Conservation (phyloP, 1,140 invertebrate genomes). For the Aleiodes sp. region DNA sequence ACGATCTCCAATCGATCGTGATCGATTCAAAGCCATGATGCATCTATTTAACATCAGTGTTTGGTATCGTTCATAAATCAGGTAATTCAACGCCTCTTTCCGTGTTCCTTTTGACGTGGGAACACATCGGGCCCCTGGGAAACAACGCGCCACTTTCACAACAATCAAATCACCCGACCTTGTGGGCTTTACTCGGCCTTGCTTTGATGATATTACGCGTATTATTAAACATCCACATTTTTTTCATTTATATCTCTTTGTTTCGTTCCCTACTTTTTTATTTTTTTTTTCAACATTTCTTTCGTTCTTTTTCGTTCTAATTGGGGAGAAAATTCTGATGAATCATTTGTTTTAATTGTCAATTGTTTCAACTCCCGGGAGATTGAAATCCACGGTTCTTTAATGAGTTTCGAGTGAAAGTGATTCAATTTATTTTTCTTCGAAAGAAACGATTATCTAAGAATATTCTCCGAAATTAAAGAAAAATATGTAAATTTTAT, state of each 20-base stretch:
- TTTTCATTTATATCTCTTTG: conserved; percentile 1
- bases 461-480: too few species aligned
- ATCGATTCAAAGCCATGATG: neutral
- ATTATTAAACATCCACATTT: conserved; percentile 10
- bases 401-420: neutral
- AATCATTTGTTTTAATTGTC: neutral
- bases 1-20: neutral
- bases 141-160: neutral
- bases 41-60: neutral
- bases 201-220: conserved; percentile 26
- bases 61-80: conserved; percentile 5
- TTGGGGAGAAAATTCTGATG: too few species aligned
- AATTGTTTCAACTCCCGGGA: neutral
- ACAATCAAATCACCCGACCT: conserved; percentile 19
- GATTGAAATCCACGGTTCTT: neutral
- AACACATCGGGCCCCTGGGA: conserved; percentile 25
- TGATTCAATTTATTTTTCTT: neutral
- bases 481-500: too few species aligned
- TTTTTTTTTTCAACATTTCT: too few species aligned
- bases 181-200: conserved; percentile 25
- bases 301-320: too few species aligned
- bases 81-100: conserved; percentile 14
- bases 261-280: too few species aligned
- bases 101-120: neutral
- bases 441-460: neutral